Conservation (phyloP, 2,888 invertebrate species). For the Chamaedrilus cognettii region DNA sequence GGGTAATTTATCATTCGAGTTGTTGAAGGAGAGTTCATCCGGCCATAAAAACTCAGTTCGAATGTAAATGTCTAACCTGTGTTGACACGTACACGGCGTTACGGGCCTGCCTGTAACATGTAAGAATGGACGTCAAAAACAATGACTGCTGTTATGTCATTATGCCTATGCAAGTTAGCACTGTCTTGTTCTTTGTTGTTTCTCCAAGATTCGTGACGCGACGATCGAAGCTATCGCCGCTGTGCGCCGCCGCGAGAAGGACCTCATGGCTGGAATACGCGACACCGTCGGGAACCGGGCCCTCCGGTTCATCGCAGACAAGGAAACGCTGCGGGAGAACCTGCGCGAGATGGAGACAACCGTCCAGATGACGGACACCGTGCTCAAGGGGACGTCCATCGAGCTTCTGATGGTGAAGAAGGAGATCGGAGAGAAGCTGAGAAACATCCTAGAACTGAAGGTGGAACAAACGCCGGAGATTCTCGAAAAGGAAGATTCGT, state of each 20-base stretch:
- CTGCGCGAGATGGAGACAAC: slow-evolving; percentile 50
- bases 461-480: slow-evolving; percentile 43
- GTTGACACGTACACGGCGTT: too few species aligned
- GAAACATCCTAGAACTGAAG: slow-evolving; percentile 43
- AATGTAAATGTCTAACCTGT: too few species aligned
- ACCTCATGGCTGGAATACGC: slow-evolving; percentile 50
- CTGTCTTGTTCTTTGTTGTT: too few species aligned
- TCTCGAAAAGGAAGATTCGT: slow-evolving; percentile 42
- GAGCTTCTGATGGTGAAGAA: slow-evolving; percentile 56
- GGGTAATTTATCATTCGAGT: too few species aligned
- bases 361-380: slow-evolving; percentile 51
- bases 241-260: slow-evolving; percentile 44
- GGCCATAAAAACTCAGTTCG: too few species aligned
- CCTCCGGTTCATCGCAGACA: slow-evolving; percentile 47
- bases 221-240: slow-evolving; percentile 50
- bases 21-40: too few species aligned
- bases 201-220: slow-evolving; percentile 53
- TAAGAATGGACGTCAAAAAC: too few species aligned
- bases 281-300: slow-evolving; percentile 48
- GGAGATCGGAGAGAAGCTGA: slow-evolving; percentile 53
- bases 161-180: too few species aligned
- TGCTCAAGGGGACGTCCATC: slow-evolving; percentile 53
- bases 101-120: too few species aligned
- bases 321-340: slow-evolving; percentile 40
- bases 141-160: too few species aligned